These are phyloP conservation scores for Caranx melampygus DNA, from an alignment of 2,113 vertebrate genomes.

Conservation along the genomic window DNA sequence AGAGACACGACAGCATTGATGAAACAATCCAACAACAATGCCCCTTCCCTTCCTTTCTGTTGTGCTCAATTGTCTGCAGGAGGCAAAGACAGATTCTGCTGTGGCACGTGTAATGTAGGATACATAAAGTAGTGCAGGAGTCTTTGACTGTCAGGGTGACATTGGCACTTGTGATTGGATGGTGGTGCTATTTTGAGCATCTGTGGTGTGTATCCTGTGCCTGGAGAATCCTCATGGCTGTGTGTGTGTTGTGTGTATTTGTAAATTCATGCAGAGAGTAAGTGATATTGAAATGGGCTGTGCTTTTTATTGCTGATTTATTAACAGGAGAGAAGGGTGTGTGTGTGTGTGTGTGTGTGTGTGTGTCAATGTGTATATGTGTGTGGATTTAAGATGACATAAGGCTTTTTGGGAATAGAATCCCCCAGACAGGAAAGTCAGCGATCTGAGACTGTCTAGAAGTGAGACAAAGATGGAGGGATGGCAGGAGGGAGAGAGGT, in stretches of 20 bases:
- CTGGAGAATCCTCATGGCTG: slow-evolving; percentile 3
- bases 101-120: slow-evolving; percentile 38
- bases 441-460: slow-evolving; percentile 21
- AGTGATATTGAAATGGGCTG: slow-evolving; percentile 10
- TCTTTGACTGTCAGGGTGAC: slow-evolving; percentile 52
- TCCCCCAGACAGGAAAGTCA: neutral
- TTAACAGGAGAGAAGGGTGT: neutral
- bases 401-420: slow-evolving; percentile 10
- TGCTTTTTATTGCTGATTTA: slow-evolving; percentile 1
- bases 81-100: slow-evolving; percentile 24
- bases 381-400: neutral
- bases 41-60: neutral
- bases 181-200: slow-evolving; percentile 47
- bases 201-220: neutral
- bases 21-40: neutral
- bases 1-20: neutral
- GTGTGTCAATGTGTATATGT: neutral
- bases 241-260: slow-evolving; percentile 6
- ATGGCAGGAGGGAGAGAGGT: neutral
- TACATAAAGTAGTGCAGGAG: slow-evolving; percentile 29
- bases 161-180: slow-evolving; percentile 49
- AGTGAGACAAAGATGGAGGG: slow-evolving; percentile 3
- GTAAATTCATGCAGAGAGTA: neutral
- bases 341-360: neutral
- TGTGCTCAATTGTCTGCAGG: neutral